phyloP scores from a whole-genome alignment of 2,113 vertebrate species.

The Columba livia region DNA sequence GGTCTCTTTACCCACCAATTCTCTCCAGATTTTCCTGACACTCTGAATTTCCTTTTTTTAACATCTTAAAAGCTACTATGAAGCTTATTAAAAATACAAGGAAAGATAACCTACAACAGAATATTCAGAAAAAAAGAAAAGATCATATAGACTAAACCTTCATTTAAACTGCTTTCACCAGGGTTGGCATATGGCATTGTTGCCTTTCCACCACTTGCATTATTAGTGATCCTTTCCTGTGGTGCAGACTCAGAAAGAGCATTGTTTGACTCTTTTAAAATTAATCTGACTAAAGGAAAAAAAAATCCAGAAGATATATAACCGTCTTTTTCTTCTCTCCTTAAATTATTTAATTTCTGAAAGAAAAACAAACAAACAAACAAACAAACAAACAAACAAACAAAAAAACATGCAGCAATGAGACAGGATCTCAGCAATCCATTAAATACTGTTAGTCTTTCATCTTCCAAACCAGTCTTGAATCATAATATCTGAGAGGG shows the following conservation, averaged over 20 bases:
- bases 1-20: background rate
- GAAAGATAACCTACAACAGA: background rate
- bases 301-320: background rate
- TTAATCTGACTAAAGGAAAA: background rate
- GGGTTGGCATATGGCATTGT: background rate
- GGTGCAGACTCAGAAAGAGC: background rate
- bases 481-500: background rate
- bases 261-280: background rate
- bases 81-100: background rate
- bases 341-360: slow-evolving; percentile 47
- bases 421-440: slow-evolving; percentile 19
- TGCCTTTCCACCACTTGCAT: background rate
- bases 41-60: background rate
- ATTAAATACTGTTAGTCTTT: slow-evolving; percentile 23
- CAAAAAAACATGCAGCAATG: slow-evolving; percentile 4
- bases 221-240: background rate
- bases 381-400: background rate
- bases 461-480: background rate
- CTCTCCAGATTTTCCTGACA: background rate
- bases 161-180: background rate
- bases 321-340: slow-evolving; percentile 10
- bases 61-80: background rate
- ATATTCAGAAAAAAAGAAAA: background rate
- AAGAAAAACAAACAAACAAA: background rate
- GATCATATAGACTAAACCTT: background rate